Conservation (phyloP, 64 coral and sea anemone genomes). For the Astreopora myriophthalma region DNA sequence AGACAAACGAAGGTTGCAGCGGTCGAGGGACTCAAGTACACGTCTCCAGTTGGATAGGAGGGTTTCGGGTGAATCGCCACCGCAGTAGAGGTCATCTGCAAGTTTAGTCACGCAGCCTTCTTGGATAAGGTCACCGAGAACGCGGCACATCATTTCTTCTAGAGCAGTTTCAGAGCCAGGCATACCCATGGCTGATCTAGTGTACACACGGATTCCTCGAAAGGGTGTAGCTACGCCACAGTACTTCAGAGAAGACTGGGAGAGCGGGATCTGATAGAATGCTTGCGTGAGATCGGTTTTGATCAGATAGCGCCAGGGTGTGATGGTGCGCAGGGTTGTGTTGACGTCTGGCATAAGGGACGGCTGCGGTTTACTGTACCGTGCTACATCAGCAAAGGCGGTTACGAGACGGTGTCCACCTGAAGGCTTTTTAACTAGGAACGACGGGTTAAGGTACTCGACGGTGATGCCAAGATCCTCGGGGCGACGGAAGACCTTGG, state of each 20-base stretch:
- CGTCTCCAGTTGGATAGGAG: not conserved
- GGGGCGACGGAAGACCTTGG: conserved; percentile 16
- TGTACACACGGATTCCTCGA: conserved; percentile 40
- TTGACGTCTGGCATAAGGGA: conserved; percentile 59
- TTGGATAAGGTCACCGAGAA: conserved; percentile 37
- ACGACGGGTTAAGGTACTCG: conserved; percentile 52
- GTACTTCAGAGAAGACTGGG: conserved; percentile 31
- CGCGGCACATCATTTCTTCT: conserved; percentile 66
- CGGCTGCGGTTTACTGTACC: conserved; percentile 54
- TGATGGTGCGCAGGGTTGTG: conserved; percentile 15
- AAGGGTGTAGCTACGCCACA: conserved; percentile 59
- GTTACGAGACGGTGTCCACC: conserved; percentile 18
- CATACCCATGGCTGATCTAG: conserved; percentile 55
- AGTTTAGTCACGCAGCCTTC: conserved; percentile 27
- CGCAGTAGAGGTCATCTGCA: conserved; percentile 49
- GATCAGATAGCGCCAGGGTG: conserved; percentile 10
- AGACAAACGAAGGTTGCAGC: conserved; percentile 45
- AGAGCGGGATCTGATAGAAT: conserved; percentile 54
- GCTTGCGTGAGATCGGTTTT: conserved; percentile 21
- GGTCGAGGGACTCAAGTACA: conserved; percentile 1
- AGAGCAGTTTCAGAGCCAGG: conserved; percentile 48
- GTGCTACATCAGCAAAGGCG: conserved; percentile 26
- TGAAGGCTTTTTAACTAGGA: conserved; percentile 36
- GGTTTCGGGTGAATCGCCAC: conserved; percentile 9
- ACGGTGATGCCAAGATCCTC: conserved; percentile 37